Conservation (phyloP, 2,113 vertebrate genomes). For the Turdus rufiventris region DNA sequence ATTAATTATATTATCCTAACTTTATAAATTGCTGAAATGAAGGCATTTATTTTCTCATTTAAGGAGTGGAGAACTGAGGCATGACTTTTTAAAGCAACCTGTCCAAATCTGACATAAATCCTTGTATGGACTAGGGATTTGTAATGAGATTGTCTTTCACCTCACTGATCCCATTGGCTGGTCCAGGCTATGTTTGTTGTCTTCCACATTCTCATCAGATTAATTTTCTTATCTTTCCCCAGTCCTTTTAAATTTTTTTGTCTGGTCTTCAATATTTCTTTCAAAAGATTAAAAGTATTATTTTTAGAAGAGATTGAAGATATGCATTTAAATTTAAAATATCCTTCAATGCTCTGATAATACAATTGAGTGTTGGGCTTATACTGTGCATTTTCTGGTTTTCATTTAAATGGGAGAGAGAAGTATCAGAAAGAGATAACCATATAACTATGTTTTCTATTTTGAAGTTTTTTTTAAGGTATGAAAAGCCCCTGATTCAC, state of each 20-base stretch:
- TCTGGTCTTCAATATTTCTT: background rate
- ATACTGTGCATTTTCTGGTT: background rate
- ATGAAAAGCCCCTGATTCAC: background rate
- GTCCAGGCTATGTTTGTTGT: background rate
- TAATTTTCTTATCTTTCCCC: background rate
- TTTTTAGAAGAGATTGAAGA: background rate
- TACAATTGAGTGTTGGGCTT: background rate
- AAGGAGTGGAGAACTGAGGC: background rate
- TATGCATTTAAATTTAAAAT: background rate
- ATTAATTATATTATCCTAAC: background rate
- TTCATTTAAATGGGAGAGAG: background rate
- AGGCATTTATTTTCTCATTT: conserved; percentile 11
- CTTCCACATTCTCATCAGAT: background rate
- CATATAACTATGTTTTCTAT: background rate
- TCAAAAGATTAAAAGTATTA: background rate
- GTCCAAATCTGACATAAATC: conserved; percentile 7
- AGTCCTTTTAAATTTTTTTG: background rate
- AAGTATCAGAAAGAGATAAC: background rate
- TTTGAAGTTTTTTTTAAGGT: background rate
- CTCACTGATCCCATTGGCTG: background rate
- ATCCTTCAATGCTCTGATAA: background rate
- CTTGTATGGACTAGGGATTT: background rate
- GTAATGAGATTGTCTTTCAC: conserved; percentile 13
- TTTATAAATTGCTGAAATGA: background rate
- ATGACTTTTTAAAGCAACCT: background rate